Evolutionary conservation across 2,888 invertebrate species (phyloP).

Genomic region (Ochropleura plecta): DNA sequence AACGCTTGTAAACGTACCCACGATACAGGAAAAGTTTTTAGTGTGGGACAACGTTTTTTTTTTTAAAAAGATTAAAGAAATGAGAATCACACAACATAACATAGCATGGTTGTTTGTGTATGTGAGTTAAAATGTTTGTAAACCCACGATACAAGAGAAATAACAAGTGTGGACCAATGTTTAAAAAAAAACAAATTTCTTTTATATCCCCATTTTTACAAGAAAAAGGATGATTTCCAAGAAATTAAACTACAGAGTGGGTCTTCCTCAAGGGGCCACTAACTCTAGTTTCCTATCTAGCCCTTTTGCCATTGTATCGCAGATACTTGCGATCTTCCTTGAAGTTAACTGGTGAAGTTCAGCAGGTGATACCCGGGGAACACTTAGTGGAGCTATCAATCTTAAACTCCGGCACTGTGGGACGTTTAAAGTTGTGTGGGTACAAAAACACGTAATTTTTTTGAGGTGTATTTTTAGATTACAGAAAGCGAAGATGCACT

Average conservation of each 20-base stretch:
- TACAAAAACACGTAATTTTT: conserved; percentile 16
- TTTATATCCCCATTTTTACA: background rate
- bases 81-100: no score
- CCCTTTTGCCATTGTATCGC: conserved; percentile 48
- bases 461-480: background rate
- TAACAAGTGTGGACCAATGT: no score
- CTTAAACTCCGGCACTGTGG: conserved; percentile 72
- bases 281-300: conserved; percentile 31
- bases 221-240: background rate
- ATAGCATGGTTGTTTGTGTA: no score
- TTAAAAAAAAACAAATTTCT: no score
- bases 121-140: no score
- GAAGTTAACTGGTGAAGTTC: conserved; percentile 70
- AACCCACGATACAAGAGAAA: no score
- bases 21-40: no score
- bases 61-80: no score
- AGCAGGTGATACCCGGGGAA: conserved; percentile 75
- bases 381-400: conserved; percentile 78
- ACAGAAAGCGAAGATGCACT: background rate
- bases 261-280: conserved; percentile 15
- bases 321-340: conserved; percentile 67
- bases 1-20: no score
- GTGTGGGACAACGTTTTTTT: no score
- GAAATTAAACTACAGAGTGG: conserved; percentile 15
- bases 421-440: conserved; percentile 2